These are phyloP conservation scores for Linnaemya tessellans DNA, from an alignment of 2,888 invertebrate species.

Conservation along the genomic window DNA sequence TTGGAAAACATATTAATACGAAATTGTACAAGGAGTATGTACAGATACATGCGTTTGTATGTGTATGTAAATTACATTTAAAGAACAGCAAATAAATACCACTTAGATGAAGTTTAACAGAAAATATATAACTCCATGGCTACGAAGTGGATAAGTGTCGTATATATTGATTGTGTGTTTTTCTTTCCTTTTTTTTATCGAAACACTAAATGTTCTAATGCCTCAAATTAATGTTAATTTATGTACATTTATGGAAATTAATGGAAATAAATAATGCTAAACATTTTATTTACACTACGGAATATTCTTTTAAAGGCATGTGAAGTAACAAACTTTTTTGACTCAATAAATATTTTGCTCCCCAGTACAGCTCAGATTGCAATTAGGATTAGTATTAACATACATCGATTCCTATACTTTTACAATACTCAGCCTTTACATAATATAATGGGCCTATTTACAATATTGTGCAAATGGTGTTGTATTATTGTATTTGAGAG, in stretches of 20 bases:
- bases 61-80: neutral
- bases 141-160: neutral
- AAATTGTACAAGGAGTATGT: neutral
- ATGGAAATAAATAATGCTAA: neutral
- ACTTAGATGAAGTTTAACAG: neutral
- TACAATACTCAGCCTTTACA: no score
- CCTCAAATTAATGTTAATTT: neutral
- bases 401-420: no score
- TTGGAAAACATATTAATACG: neutral
- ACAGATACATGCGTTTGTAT: neutral
- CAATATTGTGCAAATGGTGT: no score
- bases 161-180: no score
- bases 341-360: neutral
- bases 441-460: no score
- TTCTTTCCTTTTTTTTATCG: neutral
- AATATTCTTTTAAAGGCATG: neutral
- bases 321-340: neutral
- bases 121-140: neutral
- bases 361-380: neutral
- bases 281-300: neutral
- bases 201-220: neutral
- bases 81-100: neutral
- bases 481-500: no score
- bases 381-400: no score
- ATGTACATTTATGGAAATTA: neutral